Conservation (phyloP, 2,113 vertebrate species). For the Casuarius casuarius region DNA sequence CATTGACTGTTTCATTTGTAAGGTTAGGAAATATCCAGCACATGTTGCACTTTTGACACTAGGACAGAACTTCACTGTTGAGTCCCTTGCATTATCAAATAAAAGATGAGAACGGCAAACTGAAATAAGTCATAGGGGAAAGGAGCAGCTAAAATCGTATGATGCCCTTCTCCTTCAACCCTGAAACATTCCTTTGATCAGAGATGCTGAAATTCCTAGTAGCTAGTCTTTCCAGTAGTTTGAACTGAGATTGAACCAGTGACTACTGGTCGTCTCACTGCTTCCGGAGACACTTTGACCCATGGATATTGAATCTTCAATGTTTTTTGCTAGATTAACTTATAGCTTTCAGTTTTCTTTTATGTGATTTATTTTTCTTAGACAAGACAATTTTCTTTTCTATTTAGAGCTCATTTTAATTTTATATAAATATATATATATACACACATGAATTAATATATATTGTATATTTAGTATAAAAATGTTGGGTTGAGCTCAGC, state of each 20-base stretch:
- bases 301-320: background rate
- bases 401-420: conserved; percentile 73
- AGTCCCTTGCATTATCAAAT: background rate
- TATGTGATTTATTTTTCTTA: conserved; percentile 67
- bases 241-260: background rate
- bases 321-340: conserved; percentile 49
- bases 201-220: conserved; percentile 43
- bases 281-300: conserved; percentile 15
- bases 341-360: conserved; percentile 57
- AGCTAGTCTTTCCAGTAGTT: conserved; percentile 1
- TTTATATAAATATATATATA: conserved; percentile 72
- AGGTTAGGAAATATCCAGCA: conserved; percentile 36
- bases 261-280: background rate
- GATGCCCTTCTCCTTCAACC: conserved; percentile 31
- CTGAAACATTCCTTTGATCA: conserved; percentile 16
- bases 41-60: conserved; percentile 42
- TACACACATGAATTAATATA: conserved; percentile 70
- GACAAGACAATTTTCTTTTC: conserved; percentile 68
- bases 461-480: conserved; percentile 75
- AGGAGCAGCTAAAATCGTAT: conserved; percentile 10
- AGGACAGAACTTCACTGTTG: conserved; percentile 30
- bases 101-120: conserved; percentile 24
- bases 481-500: conserved; percentile 76
- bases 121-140: background rate
- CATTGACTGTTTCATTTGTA: background rate